Evolutionary conservation across 35 echinoderm and acorn worm genomes (phyloP).

Genomic region (Amphiura filiformis): DNA sequence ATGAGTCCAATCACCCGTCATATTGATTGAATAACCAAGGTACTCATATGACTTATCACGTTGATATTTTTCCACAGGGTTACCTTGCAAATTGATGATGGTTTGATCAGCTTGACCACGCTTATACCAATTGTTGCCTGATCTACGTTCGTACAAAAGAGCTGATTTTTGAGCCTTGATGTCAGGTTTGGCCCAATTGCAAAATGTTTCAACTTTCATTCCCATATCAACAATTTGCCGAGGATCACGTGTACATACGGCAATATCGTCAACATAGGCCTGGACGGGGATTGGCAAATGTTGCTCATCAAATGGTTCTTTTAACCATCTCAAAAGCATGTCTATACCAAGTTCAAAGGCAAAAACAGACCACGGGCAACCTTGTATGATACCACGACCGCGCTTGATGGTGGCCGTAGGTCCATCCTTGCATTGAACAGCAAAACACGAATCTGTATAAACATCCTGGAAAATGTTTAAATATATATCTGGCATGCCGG

Average conservation of each 20-base stretch:
- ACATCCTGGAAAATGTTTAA: not conserved
- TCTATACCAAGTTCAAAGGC: not conserved
- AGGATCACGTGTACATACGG: not conserved
- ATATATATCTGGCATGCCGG: not conserved
- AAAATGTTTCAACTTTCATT: too few species aligned
- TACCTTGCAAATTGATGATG: too few species aligned
- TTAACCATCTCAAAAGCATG: not conserved
- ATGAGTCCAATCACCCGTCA: too few species aligned
- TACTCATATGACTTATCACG: too few species aligned
- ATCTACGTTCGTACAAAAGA: too few species aligned
- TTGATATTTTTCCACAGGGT: too few species aligned
- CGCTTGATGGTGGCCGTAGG: not conserved
- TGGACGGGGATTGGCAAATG: not conserved
- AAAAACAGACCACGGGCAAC: not conserved
- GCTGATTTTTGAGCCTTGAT: too few species aligned
- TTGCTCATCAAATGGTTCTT: not conserved
- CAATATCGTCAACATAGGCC: not conserved
- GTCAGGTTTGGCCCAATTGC: too few species aligned
- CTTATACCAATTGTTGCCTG: too few species aligned
- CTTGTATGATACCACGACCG: not conserved
- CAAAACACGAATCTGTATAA: not conserved
- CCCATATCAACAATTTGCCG: too few species aligned
- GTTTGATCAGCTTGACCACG: too few species aligned
- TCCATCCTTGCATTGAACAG: not conserved
- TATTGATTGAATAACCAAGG: too few species aligned